A percentile compares a stretch with the other conserved stretches of the same genome.
Evolutionary conservation across 2,113 vertebrate species (phyloP).

Genomic region (Malaclemys terrapin): DNA sequence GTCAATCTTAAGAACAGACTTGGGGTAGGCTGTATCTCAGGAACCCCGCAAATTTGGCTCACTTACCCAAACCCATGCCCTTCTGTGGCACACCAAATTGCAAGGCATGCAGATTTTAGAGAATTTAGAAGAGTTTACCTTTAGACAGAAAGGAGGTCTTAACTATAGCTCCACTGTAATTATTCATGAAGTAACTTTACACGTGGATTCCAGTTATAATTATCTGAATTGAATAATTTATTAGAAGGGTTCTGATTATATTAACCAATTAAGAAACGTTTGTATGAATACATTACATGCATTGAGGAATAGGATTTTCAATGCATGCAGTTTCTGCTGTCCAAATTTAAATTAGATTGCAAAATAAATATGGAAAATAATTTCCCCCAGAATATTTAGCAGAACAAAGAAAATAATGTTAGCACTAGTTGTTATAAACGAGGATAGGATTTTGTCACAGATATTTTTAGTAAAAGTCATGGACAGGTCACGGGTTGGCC

Average conservation of each 20-base stretch:
- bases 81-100: not conserved
- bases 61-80: too few species aligned
- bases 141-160: not conserved
- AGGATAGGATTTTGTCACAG: too few species aligned
- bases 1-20: not conserved
- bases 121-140: not conserved
- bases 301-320: not conserved
- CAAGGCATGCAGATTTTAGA: not conserved
- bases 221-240: not conserved
- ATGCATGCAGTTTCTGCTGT: not conserved
- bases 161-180: not conserved
- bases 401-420: not conserved
- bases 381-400: not conserved
- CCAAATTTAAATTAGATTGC: not conserved
- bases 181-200: not conserved
- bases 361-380: not conserved
- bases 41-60: not conserved
- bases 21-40: too few species aligned
- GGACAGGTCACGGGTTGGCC: too few species aligned
- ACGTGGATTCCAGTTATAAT: not conserved
- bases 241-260: not conserved
- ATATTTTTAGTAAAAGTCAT: too few species aligned
- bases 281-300: not conserved
- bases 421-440: too few species aligned
- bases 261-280: not conserved